Percentiles rank a stretch among this genome's conserved stretches.
These are phyloP conservation scores for Pseudomyrmex sp. DNA, from an alignment of 1,140 invertebrate species.

Conservation along the genomic window DNA sequence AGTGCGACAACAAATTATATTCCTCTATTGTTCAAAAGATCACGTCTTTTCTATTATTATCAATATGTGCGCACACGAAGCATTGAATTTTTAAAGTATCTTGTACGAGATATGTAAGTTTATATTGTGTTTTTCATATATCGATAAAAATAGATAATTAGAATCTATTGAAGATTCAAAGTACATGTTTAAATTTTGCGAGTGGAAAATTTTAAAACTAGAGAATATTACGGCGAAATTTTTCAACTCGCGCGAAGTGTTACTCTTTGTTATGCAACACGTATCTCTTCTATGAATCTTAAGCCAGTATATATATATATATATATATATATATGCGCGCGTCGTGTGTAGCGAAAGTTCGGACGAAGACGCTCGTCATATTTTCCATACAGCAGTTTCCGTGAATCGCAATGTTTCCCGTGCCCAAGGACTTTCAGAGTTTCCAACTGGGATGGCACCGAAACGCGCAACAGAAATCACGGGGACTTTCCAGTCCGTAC, in stretches of 20 bases:
- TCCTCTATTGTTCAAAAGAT: not conserved
- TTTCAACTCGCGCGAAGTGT: not conserved
- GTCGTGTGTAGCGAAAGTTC: constrained; percentile 38
- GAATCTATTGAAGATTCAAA: no score
- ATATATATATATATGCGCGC: no score
- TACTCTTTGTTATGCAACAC: constrained; percentile 13
- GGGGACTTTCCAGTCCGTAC: constrained; percentile 46
- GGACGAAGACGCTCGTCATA: constrained; percentile 53
- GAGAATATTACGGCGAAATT: not conserved
- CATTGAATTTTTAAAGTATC: not conserved
- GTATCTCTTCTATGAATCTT: not conserved
- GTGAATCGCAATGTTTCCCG: constrained; percentile 41
- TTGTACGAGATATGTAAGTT: no score
- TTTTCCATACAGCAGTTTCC: constrained; percentile 54
- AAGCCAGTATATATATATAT: not conserved
- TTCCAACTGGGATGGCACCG: constrained; percentile 48
- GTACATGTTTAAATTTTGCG: no score
- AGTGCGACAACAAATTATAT: constrained; percentile 26
- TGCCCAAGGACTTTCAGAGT: constrained; percentile 49
- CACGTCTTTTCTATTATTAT: constrained; percentile 1
- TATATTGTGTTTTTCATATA: no score
- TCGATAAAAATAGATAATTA: not conserved
- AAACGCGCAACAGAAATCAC: constrained; percentile 60
- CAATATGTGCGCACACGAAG: not conserved
- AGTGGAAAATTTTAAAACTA: no score